These are phyloP conservation scores for Gymnosoma rotundatum DNA, from an alignment of 2,888 invertebrate species.

Conservation along the genomic window DNA sequence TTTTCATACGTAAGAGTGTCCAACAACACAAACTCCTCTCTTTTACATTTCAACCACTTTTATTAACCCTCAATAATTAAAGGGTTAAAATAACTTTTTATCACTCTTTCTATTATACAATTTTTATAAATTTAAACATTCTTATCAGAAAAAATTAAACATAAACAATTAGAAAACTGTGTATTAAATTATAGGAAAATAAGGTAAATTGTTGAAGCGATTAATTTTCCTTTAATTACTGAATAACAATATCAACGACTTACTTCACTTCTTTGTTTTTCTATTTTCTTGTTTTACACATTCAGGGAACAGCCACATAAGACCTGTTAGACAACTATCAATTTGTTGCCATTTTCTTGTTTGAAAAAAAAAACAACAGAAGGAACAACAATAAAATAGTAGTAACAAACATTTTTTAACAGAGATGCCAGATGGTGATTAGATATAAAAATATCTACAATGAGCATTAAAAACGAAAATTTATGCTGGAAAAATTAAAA, in stretches of 20 bases:
- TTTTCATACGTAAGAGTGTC: not conserved
- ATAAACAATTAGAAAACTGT: not conserved
- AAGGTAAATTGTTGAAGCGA: too few relatives aligned
- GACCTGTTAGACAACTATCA: conserved; percentile 66
- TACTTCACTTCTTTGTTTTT: not conserved
- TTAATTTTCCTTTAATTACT: not conserved
- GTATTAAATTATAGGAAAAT: too few relatives aligned
- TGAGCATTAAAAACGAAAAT: too few relatives aligned
- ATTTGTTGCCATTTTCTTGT: conserved; percentile 62
- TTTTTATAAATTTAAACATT: conserved; percentile 6
- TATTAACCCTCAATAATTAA: not conserved
- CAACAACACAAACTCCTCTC: not conserved
- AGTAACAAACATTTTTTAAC: not conserved
- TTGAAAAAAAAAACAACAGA: conserved; percentile 22
- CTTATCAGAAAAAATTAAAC: conserved; percentile 4
- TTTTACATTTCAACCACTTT: not conserved
- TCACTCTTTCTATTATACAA: conserved; percentile 11
- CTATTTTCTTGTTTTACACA: conserved; percentile 15
- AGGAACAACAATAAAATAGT: not conserved
- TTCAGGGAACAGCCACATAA: conserved; percentile 12
- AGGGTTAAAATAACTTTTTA: not conserved
- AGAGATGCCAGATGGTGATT: conserved; percentile 33
- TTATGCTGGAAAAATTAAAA: too few relatives aligned
- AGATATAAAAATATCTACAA: too few relatives aligned
- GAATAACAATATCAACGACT: not conserved